Evolutionary conservation across 2,888 invertebrate genomes (phyloP).

Genomic region (Hemicrepidius hirtus): DNA sequence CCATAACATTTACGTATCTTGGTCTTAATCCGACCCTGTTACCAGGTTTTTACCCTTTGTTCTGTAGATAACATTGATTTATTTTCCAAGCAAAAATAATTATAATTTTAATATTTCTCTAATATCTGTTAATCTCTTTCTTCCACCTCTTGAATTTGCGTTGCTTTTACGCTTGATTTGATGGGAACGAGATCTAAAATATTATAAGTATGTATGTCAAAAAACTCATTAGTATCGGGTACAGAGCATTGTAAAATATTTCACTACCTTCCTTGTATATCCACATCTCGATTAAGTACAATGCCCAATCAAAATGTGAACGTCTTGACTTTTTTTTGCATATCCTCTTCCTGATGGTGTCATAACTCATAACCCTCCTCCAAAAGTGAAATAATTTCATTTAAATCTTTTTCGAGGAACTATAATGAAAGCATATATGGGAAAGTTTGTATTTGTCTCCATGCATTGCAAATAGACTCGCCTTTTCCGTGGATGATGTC

Average conservation of each 20-base stretch:
- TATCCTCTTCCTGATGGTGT: background rate
- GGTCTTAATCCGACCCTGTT: no score
- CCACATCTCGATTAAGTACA: background rate
- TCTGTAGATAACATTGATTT: background rate
- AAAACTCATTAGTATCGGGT: conserved; percentile 24
- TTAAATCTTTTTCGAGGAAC: background rate
- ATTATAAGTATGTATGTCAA: conserved; percentile 15
- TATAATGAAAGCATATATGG: conserved; percentile 24
- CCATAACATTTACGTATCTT: no score
- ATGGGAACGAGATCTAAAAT: conserved; percentile 26
- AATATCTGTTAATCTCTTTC: background rate
- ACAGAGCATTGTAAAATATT: conserved; percentile 3
- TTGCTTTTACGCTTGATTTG: conserved; percentile 22
- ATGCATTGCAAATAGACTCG: conserved; percentile 19
- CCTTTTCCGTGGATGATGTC: conserved; percentile 35
- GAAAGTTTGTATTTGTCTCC: conserved; percentile 17
- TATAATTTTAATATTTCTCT: background rate
- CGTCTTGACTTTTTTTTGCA: background rate
- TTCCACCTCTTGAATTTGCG: background rate
- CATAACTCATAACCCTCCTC: background rate
- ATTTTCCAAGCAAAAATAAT: background rate
- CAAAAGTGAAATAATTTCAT: conserved; percentile 6
- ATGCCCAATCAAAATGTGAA: conserved; percentile 1
- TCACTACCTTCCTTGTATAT: background rate
- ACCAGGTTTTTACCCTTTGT: background rate